Evolutionary conservation across 2,113 vertebrate species (phyloP).

Genomic region (Aleadryas rufinucha): DNA sequence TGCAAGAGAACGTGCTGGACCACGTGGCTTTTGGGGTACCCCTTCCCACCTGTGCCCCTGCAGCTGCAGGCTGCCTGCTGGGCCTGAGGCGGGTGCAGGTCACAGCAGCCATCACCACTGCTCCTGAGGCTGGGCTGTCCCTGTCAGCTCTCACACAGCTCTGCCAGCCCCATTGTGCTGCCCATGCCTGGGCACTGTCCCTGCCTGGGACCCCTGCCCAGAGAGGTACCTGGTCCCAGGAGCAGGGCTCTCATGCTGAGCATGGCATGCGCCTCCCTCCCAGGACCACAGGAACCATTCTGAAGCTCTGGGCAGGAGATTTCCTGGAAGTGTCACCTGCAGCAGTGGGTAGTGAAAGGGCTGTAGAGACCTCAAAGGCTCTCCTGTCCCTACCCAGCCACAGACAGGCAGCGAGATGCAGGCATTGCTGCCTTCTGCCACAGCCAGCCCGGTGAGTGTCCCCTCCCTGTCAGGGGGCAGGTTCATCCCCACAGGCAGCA

Average conservation of each 20-base stretch:
- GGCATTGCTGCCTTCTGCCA: background rate
- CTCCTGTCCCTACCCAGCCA: background rate
- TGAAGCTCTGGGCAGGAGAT: background rate
- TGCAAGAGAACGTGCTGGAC: background rate
- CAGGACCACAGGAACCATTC: background rate
- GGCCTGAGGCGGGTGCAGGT: background rate
- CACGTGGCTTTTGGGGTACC: background rate
- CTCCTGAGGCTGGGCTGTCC: background rate
- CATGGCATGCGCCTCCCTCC: accelerated
- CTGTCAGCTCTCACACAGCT: background rate
- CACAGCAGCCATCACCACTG: background rate
- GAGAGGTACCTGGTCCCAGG: background rate
- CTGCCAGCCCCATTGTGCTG: background rate
- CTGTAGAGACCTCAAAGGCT: background rate
- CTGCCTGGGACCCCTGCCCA: background rate
- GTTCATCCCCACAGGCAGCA: background rate
- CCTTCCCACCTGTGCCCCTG: no score
- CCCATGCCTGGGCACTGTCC: background rate
- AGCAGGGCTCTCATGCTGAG: accelerated
- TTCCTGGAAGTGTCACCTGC: background rate
- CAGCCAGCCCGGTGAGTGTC: background rate
- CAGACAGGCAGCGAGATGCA: accelerated
- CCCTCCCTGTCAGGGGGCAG: background rate
- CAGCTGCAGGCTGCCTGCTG: background rate
- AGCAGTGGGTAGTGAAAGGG: background rate